phyloP scores from a whole-genome alignment of 2,888 invertebrate species.

The Belgica antarctica region DNA sequence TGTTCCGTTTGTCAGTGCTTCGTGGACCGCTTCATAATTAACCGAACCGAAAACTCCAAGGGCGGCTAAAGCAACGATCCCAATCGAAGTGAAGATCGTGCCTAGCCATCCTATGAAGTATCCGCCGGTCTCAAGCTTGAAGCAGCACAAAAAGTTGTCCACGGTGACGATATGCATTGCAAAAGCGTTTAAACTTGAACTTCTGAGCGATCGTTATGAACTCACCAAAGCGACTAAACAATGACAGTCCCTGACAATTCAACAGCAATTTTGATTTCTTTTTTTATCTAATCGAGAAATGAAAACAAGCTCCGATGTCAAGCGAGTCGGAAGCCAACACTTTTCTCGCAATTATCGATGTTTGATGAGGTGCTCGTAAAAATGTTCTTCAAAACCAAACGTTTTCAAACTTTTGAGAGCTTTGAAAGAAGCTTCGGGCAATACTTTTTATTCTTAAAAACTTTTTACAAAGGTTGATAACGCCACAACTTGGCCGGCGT shows the following conservation, averaged over 20 bases:
- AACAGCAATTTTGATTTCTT: not conserved
- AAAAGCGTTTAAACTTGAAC: not conserved
- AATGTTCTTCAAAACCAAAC: not conserved
- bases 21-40: not conserved
- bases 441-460: not conserved
- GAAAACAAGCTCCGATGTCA: not conserved
- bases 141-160: conserved; percentile 15
- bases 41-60: not conserved
- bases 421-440: too few species aligned
- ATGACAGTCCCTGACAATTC: too few species aligned
- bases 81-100: not conserved
- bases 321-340: not conserved
- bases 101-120: conserved; percentile 20
- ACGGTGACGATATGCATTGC: not conserved
- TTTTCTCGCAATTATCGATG: not conserved
- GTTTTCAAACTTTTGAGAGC: not conserved
- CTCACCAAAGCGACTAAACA: not conserved
- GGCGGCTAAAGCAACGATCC: not conserved
- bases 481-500: too few species aligned
- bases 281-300: not conserved
- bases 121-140: conserved; percentile 24
- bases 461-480: too few species aligned
- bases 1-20: not conserved
- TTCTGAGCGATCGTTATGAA: not conserved
- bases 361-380: too few species aligned